Evolutionary conservation across 2,797 vertebrate genomes (phyloP), one percentile per base, ranked within the genome.

Genomic region (Mus spretus): DNA sequence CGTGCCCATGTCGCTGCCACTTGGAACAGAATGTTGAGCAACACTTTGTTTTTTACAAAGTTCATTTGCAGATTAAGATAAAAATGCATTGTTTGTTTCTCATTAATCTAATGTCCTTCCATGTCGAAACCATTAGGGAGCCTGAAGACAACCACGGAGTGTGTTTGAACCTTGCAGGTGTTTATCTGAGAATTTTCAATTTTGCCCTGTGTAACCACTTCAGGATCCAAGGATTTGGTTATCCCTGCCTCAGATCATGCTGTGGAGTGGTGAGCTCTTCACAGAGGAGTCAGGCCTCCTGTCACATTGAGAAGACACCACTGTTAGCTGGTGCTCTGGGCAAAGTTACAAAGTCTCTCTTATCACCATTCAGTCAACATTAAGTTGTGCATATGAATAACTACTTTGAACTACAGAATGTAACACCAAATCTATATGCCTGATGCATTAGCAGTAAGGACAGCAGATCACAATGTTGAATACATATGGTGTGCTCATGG

Each of bases 1-100:
- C 67, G 79, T 78, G 82, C n/a, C 78, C 14, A 11, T 92, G 89
- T 91, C 59, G 28, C n/a, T 93, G 77, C 44, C 59, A 31, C 70
- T 74, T 57, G 75, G 44, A 95, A 37, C 53, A 26, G 37, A 55
- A 34, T 11, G 83, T 31, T 86, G 13, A 92, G 44, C 14, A 34
- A 90, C 55, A 40, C 61, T 92, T 92, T 53, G 40, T 20, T 15
- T 61, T 1, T 75, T 31, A 37, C 14, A 14, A 59, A 72, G 61
- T 88, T 93, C 63, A 96, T 94, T 92, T 95, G 44, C 59, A 93
- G 59, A 74, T 72, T 63, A 92, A 78, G 34, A 90, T 72, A 72
- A 93, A 89, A 63, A 6, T 6, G 3, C 53, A 8, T 75, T 20
- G 26, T 3, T 70, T n/a, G 50, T 57, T 89, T 72, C 40, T 50